Evolutionary conservation across 2,888 invertebrate genomes (phyloP), one percentile per base, ranked within the genome.

Genomic region (Eristalinus aeneus): DNA sequence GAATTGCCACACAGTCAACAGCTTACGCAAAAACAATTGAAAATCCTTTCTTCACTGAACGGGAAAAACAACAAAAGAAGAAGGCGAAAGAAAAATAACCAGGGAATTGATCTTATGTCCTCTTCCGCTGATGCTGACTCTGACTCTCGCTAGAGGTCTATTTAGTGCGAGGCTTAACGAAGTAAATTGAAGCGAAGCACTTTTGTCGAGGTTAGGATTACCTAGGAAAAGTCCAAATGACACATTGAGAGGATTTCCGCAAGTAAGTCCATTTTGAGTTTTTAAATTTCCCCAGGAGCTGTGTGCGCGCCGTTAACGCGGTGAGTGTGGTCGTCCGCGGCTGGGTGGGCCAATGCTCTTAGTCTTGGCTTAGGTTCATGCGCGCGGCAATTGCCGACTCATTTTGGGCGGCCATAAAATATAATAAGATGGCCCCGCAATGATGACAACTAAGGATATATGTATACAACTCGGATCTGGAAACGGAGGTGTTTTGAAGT

Each of bases 101-200:
- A 63, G 80, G 67, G 64, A 85, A 85, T 80, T 80, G 85, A 85
- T 85, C 80, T 77, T 68, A 80, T 76, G 81, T 72, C 73, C 53
- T 68, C 64, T 64, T 72, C 20, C 56, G 36, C 63, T 22, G 60
- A 34, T 53, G 54, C 39, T 53, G 23, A 5, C 23, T 12, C 39
- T 53, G 23, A 5, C 23, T 12, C 10, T 20, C n/a, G 22, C 53
- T 53, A 32, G 34, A 23, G 72, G 73, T 85, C 85, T 77, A 85
- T 76, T 80, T 80, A 73, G 85, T 80, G 72, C 81, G 68, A 72
- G 73, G 80, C 76, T 85, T 85, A 85, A 73, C 80, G 54, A 80
- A 77, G 68, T 80, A 80, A 85, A 85, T 80, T 85, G 80, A 85
- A 80, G 80, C 85, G 54, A 80, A 76, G 80, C 73, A 80, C 85